Conservation (phyloP, 2,888 invertebrate species). For the Andrena flavipes region DNA sequence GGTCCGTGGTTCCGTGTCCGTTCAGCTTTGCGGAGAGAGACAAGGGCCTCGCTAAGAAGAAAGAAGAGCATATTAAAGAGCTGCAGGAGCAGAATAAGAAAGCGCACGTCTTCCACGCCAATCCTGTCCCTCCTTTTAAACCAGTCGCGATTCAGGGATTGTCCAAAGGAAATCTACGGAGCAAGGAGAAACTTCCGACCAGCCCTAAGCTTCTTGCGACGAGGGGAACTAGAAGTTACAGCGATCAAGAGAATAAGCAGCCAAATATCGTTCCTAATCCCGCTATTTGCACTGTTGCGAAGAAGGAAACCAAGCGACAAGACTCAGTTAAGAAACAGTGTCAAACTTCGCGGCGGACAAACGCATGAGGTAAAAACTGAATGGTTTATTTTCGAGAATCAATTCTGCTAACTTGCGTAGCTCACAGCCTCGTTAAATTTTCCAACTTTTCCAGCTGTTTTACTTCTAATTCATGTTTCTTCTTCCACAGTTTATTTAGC, state of each 20-base stretch:
- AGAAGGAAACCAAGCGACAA: not conserved
- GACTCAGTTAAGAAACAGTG: slow-evolving; percentile 72
- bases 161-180: slow-evolving; percentile 75
- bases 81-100: slow-evolving; percentile 87
- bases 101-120: slow-evolving; percentile 89
- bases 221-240: slow-evolving; percentile 1
- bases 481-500: too few species aligned
- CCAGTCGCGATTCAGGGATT: slow-evolving; percentile 81
- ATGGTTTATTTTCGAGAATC: too few species aligned
- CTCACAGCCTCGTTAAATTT: too few species aligned
- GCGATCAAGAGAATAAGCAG: slow-evolving; percentile 57
- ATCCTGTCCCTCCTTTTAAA: slow-evolving; percentile 88
- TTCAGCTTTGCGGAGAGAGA: slow-evolving; percentile 89
- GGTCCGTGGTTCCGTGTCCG: slow-evolving; percentile 32
- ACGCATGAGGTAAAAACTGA: too few species aligned
- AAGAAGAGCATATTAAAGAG: slow-evolving; percentile 88
- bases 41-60: slow-evolving; percentile 86
- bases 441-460: too few species aligned
- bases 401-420: too few species aligned
- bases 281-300: not conserved
- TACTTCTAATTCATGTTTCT: too few species aligned
- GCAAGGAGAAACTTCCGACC: slow-evolving; percentile 57
- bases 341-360: slow-evolving; percentile 83
- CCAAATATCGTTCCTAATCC: slow-evolving; percentile 38
- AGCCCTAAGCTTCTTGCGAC: slow-evolving; percentile 12